Evolutionary conservation across 2,888 invertebrate species (phyloP), one percentile per base, ranked within the genome.

Genomic region (Hemicrepidius hirtus): DNA sequence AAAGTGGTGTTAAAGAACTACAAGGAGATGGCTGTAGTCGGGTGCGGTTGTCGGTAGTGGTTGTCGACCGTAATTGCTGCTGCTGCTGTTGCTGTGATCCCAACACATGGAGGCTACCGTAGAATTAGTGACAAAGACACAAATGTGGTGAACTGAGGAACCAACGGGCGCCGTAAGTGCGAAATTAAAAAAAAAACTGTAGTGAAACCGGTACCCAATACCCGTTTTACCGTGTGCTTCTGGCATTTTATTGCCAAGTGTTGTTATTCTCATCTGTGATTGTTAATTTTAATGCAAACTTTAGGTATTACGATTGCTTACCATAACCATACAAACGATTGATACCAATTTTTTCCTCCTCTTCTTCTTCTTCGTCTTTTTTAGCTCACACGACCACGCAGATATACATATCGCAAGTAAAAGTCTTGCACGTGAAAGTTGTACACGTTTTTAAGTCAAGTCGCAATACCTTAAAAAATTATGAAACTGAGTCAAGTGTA

Each of bases 1-100:
- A 97, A 96, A 88, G 97, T 98, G 84, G 97, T 98, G 86, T 92
- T 99, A 83, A 99, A 99, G 89, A 98, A 96, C 89, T 99, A 99
- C 89, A 95, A 97, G 88, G 98, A 99, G 87, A 99, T 99, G 99
- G 94, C 97, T 82, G 99, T 99, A 77, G 93, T 95, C 81, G 97
- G 97, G 71, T 99, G 99, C 87, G 99, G 99, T 71, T 99, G 99
- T 90, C 95, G 97, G 91, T 98, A 85, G 84, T 84, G 73, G 57
- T 64, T 70, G 35, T 68, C 40, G 53, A 49, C 50, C 53, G 49
- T 55, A 62, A 53, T 60, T 57, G 65, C 40, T 46, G 53, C 57
- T 46, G 53, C 57, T 59, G 53, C 49, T 68, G 41, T 68, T 71
- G 35, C 76, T 76, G 76, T 76, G 76, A 76, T 76, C 64, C 68